phyloP scores from a whole-genome alignment of 2,113 vertebrate species.

The Vicugna pacos region DNA sequence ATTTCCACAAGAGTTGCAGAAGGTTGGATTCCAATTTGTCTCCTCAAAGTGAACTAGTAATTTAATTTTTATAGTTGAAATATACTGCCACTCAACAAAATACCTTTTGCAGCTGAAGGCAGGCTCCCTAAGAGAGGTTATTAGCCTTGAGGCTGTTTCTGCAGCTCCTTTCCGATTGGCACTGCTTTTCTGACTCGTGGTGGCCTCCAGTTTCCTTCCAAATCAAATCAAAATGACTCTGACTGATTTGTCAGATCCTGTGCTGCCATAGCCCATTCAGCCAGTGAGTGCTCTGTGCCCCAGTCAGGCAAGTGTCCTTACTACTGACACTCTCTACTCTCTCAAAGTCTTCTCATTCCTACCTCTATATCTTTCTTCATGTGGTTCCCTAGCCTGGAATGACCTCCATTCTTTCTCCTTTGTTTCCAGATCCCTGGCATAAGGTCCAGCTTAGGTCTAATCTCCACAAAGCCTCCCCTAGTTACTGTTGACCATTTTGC shows the following conservation, averaged over 20 bases:
- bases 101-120: background rate
- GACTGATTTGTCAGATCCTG: background rate
- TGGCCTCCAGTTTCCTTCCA: background rate
- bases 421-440: background rate
- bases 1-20: background rate
- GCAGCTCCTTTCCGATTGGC: background rate
- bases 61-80: constrained; percentile 39
- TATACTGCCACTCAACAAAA: background rate
- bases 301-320: background rate
- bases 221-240: constrained; percentile 28
- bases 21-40: background rate
- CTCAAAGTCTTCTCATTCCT: background rate
- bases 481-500: constrained; percentile 13
- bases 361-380: background rate
- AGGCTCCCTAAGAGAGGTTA: background rate
- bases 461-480: background rate
- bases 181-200: background rate
- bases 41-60: background rate
- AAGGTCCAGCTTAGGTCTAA: background rate
- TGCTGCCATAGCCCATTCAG: background rate
- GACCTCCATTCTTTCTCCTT: background rate
- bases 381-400: background rate
- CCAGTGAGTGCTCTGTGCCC: background rate
- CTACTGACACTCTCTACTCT: background rate
- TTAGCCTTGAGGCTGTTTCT: background rate